Evolutionary conservation across 2,888 invertebrate species (phyloP).

Genomic region (Melipona beecheii): DNA sequence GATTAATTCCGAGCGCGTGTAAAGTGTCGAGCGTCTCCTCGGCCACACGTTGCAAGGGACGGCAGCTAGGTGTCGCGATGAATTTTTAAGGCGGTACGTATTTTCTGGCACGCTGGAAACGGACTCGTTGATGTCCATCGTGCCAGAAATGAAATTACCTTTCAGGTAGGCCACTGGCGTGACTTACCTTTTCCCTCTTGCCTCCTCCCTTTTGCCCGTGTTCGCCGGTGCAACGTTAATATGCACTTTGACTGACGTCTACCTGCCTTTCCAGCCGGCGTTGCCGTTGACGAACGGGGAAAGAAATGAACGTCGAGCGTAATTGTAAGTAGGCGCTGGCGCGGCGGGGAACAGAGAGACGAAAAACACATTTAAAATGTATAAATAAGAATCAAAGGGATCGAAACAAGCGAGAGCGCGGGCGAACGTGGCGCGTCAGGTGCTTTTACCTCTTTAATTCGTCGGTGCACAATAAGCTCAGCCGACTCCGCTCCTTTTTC

Average conservation of each 20-base stretch:
- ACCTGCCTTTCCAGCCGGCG: background rate
- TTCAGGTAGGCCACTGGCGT: constrained; percentile 20
- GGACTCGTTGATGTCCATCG: constrained; percentile 50
- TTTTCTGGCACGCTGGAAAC: constrained; percentile 46
- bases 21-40: constrained; percentile 32
- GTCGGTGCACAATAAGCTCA: constrained; percentile 1
- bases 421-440: constrained; percentile 5
- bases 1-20: constrained; percentile 40
- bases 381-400: constrained; percentile 43
- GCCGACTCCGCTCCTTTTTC: background rate
- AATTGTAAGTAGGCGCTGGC: constrained; percentile 11
- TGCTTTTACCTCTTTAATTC: constrained; percentile 14
- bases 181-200: constrained; percentile 19
- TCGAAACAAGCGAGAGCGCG: background rate
- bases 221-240: constrained; percentile 37
- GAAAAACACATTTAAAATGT: constrained; percentile 31
- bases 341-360: too few relatives aligned
- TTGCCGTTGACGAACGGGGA: background rate
- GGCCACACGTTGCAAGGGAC: background rate
- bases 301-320: constrained; percentile 24
- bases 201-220: background rate
- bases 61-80: constrained; percentile 35
- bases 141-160: constrained; percentile 52
- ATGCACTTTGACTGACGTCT: constrained; percentile 43
- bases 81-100: constrained; percentile 49